Percentiles rank a stretch among this genome's conserved stretches.
Conservation (phyloP, 2,888 invertebrate genomes). For the Ditylenchus weischeri region DNA sequence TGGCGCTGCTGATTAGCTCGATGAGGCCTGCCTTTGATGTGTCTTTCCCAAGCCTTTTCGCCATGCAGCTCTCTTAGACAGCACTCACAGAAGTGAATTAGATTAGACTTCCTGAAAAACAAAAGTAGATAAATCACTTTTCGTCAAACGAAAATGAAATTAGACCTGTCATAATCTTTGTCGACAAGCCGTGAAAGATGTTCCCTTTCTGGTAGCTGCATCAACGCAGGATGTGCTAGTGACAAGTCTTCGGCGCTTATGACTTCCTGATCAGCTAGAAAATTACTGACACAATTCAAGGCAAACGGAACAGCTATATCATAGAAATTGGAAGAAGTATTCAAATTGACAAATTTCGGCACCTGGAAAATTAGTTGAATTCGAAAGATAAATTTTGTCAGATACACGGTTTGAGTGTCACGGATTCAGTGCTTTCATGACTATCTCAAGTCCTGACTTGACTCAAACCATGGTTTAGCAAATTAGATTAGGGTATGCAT, state of each 20-base stretch:
- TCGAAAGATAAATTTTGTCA: no score
- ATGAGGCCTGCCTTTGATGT: neutral
- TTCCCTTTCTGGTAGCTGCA: slow-evolving; percentile 14
- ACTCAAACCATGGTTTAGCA: no score
- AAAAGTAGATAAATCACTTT: no score
- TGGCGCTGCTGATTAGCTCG: neutral
- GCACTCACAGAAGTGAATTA: slow-evolving; percentile 15
- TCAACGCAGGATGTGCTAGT: neutral
- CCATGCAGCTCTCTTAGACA: slow-evolving; percentile 19
- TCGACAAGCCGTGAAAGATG: slow-evolving; percentile 8
- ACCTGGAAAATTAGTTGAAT: slow-evolving; percentile 18
- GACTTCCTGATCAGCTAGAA: slow-evolving; percentile 14
- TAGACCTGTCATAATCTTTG: slow-evolving; percentile 5
- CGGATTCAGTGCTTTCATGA: no score
- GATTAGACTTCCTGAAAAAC: slow-evolving; percentile 3
- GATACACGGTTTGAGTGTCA: no score
- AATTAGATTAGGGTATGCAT: no score
- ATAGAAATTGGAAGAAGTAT: slow-evolving; percentile 31
- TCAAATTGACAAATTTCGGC: slow-evolving; percentile 26
- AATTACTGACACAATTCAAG: slow-evolving; percentile 11
- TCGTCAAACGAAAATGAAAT: no score
- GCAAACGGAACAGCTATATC: slow-evolving; percentile 32
- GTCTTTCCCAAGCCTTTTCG: neutral
- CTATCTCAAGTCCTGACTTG: no score
- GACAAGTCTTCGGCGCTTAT: neutral